Base-by-base conservation (phyloP, 2,888 invertebrate species). In the Yponomeuta plumbellus region DNA sequence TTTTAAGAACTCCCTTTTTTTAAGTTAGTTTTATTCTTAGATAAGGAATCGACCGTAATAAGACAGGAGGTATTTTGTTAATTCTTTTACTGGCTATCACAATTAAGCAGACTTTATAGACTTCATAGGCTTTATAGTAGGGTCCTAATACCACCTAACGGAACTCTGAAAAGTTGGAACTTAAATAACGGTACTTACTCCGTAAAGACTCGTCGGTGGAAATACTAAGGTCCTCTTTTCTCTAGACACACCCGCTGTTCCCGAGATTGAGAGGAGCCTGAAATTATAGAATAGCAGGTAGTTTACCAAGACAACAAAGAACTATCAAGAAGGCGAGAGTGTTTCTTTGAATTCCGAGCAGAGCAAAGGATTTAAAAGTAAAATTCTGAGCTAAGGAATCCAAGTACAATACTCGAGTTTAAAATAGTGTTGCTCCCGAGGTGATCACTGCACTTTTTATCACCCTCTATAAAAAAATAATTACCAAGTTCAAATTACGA, bases 121-220 rank as follows among this genome's bases (percentile, higher is more conserved):
- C 2, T 26, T 11, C 44, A 13, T 44, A 44, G 44, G 44, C 44
- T 13, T 11, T 13, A 8, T 44, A 44, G 10, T 44, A 11, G 10
- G 2, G 44, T 44, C 13, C 13, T 2, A 11, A 11, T 2, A 11
- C 3, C 3, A 8, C 2, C 13, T 2, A 2, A 44, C 44, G 44
- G 44, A 44, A 44, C 44, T 11, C 44, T 13, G 13, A 44, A 44
- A 11, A 44, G 11, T 11, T 44, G 13, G 44, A 8, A 44, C 6
- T 2, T 17, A 52, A 17, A 52, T 2, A 13, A 17, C 58, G 40
- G 4, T 17, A 76, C 86, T 85, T 77, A 91, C 91, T 67, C 91
- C 91, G 68, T 84, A 89, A 74, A 91, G 84, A 83, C 86, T 86
- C 0, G 89, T 85, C 0, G 86, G 86, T 44, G 91, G 90, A 64